Percentiles rank a stretch among this genome's conserved stretches.
These are phyloP conservation scores for Nasonia longicornis DNA, from an alignment of 1,140 invertebrate genomes.

Conservation along the genomic window DNA sequence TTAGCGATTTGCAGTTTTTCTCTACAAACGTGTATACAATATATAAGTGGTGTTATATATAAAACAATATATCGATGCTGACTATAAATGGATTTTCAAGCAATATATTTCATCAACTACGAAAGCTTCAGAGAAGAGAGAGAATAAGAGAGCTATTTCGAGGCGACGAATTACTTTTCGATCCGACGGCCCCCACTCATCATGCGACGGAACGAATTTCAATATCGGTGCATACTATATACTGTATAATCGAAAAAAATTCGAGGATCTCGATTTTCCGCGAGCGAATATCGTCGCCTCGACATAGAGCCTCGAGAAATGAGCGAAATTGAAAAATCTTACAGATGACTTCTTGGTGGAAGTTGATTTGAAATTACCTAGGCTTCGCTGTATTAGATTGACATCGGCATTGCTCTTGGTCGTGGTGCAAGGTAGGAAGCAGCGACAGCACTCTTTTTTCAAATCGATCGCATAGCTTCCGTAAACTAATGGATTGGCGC, in stretches of 20 bases:
- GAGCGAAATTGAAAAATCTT: conserved; percentile 16
- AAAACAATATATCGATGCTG: neutral
- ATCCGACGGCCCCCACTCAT: too few species aligned
- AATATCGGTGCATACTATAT: too few species aligned
- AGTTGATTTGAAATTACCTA: conserved; percentile 39
- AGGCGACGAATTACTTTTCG: neutral
- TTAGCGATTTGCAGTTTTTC: conserved; percentile 32
- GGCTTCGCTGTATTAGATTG: conserved; percentile 33
- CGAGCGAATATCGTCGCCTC: conserved; percentile 1
- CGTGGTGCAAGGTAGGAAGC: conserved; percentile 50
- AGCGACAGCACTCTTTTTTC: conserved; percentile 60
- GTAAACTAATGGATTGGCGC: conserved; percentile 86
- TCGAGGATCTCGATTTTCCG: too few species aligned
- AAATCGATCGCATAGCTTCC: conserved; percentile 75
- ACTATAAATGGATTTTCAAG: neutral
- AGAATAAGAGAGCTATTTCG: neutral
- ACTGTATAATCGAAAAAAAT: too few species aligned
- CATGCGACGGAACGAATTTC: too few species aligned
- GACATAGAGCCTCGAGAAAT: neutral
- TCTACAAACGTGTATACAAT: conserved; percentile 10
- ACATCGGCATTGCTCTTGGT: conserved; percentile 11
- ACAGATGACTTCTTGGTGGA: conserved; percentile 19
- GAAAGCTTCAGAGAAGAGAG: neutral
- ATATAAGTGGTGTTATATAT: conserved; percentile 37
- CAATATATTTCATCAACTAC: neutral